Evolutionary conservation across 2,888 invertebrate genomes (phyloP), one percentile per base, ranked within the genome.

Genomic region (Beris chalybata): DNA sequence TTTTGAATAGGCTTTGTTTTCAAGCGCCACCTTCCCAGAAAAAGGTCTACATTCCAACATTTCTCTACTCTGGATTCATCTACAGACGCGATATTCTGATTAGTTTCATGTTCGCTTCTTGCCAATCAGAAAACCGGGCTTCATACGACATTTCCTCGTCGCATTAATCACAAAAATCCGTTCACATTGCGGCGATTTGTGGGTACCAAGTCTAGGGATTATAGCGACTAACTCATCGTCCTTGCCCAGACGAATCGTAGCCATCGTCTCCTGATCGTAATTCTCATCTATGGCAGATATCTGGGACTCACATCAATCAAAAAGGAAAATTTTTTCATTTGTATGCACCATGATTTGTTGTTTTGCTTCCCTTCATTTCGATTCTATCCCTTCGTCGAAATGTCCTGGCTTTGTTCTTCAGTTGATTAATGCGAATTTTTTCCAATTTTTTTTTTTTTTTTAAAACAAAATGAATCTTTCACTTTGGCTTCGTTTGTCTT

Each of bases 151-250:
- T 53, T 31, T 12, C 31, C 53, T 30, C 11, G 30, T 7, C 29
- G 22, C 45, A 61, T 43, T 52, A 30, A 61, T 61, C 61, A 61
- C 50, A 31, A 52, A 61, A 61, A 61, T 61, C 61, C 38, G 50
- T 43, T 61, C 11, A 38, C 4, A 50, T 31, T 30, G 4, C n/a
- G 50, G 22, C 52, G 32, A 61, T 52, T 61, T 61, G 61, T 52
- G 61, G 22, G 61, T 43, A n/a, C 12, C 13, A 43, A 9, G 13
- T 43, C 38, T 43, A 15, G 13, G 30, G 47, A 22, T 31, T 61
- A 32, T 32, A 13, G 38, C 50, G 38, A 7, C 9, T 9, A 38
- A 9, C 38, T 38, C 38, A 38, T 38, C 38, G 38, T 38, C 38
- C 38, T 38, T 38, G 38, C 38, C 5, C 38, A 38, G 38, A 38